Conservation (phyloP, 2,797 vertebrate genomes). For the Ciconia nigra region DNA sequence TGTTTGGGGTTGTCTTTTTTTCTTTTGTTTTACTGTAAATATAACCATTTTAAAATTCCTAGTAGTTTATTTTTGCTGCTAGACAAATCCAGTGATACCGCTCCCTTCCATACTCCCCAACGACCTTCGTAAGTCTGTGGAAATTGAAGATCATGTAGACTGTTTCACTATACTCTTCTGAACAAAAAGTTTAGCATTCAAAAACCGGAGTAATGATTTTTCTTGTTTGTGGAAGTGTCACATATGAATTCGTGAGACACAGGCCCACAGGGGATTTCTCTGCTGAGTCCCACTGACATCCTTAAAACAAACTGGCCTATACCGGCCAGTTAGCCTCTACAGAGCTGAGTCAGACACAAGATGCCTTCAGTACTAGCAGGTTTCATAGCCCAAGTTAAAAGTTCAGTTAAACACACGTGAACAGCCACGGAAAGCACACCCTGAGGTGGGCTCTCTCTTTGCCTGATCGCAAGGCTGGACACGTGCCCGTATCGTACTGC, state of each 20-base stretch:
- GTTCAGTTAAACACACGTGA: accelerated
- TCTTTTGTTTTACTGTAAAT: neutral
- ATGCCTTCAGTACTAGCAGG: neutral
- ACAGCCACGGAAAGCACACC: neutral
- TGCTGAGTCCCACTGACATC: neutral
- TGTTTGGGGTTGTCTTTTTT: accelerated
- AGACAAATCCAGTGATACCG: neutral
- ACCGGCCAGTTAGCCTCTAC: neutral
- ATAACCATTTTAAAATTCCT: neutral
- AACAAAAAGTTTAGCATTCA: neutral
- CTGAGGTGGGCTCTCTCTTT: neutral
- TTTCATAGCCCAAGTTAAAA: neutral
- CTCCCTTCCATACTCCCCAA: neutral
- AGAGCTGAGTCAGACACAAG: neutral
- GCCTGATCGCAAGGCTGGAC: neutral
- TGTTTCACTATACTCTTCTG: neutral
- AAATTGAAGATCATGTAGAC: accelerated
- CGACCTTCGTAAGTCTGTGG: neutral
- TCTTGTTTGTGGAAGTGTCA: neutral
- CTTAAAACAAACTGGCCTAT: neutral
- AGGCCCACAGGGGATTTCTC: neutral
- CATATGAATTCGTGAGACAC: neutral
- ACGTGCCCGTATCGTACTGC: accelerated
- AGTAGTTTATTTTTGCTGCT: neutral
- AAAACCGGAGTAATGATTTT: neutral